Evolutionary conservation across 2,113 vertebrate genomes (phyloP), one percentile per base, ranked within the genome.

Genomic region (Sinocyclocheilus anshuiensis): DNA sequence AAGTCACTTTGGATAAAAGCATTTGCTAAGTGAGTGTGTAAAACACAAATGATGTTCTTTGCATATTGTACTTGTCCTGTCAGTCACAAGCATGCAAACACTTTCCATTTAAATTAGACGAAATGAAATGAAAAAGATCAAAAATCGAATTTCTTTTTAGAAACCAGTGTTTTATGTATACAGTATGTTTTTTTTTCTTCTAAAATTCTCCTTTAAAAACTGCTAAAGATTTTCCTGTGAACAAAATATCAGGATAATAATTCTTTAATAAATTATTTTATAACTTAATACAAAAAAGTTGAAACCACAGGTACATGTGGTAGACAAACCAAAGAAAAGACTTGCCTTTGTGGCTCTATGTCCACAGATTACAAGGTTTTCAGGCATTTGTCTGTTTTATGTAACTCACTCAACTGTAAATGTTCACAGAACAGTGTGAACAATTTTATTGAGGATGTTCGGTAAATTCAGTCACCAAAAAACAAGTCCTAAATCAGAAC

Each of bases 351-450:
- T 18, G 33, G 13, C 20, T 57, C 53, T 33, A 48, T 67, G 39
- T 36, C 57, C 26, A 48, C 5, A 53, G 63, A 82, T 69, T 13
- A 53, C 42, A 50, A 71, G 12, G 12, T 18, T 26, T 18, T 26
- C 42, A 33, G 63, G 7, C n/a, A 48, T 48, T 69, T 22, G 10
- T 69, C 39, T 50, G 53, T 29, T 29, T 42, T 36, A 55, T 59
- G 45, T 15, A 22, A 29, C 16, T 50, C 42, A 53, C 42, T 69
- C 42, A 69, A 69, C n/a, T 53, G 22, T 80, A 72, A 16, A 81
- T 72, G 85, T 72, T 59, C 45, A 79, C 45, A 65, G 61, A 85
- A 33, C 45, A 59, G 22, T 42, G 42, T 63, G 83, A 63, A 61
- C 10, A 84, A 57, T 48, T 63, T 39, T 36, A 45, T 74, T 59